Base-by-base conservation (phyloP, 2,888 invertebrate genomes). In the Caenorhabditis panamensis region DNA sequence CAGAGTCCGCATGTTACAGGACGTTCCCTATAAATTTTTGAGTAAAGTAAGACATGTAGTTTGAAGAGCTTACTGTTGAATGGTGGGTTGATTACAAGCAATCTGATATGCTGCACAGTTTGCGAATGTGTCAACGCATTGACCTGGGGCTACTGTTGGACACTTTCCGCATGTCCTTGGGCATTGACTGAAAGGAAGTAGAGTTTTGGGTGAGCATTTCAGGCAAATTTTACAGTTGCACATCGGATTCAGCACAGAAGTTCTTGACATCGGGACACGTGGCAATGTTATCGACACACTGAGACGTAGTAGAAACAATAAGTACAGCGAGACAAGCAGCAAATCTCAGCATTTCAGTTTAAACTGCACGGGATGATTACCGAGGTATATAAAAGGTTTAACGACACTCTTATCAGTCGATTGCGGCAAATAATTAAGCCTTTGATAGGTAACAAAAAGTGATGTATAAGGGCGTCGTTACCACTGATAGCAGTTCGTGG, bases 81-180 rank as follows among this genome's bases (percentile, higher is more conserved):
- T 56, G 44, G 51, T 56, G n/a, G 26, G n/a, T 36, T 56, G 54
- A 18, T 66, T 54, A 28, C 66, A 66, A 22, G 51, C 41, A 6
- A 41, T 41, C 41, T 41, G 41, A 16, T 11, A 41, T 9, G 1
- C 8, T 1, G 44, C 18, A 28, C 51, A 66, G 56, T 66, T 66
- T 13, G 41, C 53, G 20, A 51, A 56, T 26, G 51, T 41, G 41
- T 66, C 66, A 2, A 13, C 41, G 24, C 66, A 66, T 41, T 41
- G 24, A 31, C 37, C n/a, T 51, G 16, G 54, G 54, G 28, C 31
- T 66, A 26, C 36, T 51, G 66, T 66, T 18, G 62, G 24, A 56
- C 62, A 56, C 31, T 62, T 47, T 49, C 67, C 41, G 56, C 76
- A 36, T 31, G 56, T 49, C 56, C 67, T 61, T 24, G 62, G 61